Base-by-base conservation (phyloP, 2,888 invertebrate species). In the Watsonalla binaria region DNA sequence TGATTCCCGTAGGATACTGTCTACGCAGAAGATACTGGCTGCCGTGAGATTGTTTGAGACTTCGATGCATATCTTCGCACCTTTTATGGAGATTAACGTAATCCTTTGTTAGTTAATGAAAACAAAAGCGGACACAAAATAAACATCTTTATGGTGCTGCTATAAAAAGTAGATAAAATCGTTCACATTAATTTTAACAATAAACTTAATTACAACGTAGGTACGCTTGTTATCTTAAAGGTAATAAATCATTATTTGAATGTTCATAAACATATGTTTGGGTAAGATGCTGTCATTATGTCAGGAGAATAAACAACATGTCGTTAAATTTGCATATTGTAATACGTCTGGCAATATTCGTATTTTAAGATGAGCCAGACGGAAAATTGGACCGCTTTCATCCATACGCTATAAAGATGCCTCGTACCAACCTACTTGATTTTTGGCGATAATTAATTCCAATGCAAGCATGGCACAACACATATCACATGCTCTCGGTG, bases 241-340 rank as follows among this genome's bases (percentile, higher is more conserved):
- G 49, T 37, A 5, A 49, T 60, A 59, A 62, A 63, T 64, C 58
- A 58, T 54, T 51, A 46, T 52, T 57, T 54, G 61, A 58, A 64
- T 60, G 63, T 65, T 64, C 56, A 50, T 61, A 65, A 70, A 64
- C 63, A 72, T 72, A 70, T 58, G 61, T 63, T 67, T 65, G 64
- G 62, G 69, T 66, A 65, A 63, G 62, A 63, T 59, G 66, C 66
- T 65, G 70, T 76, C 70, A 69, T 76, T 74, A 72, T 64, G 66
- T 57, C 64, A 64, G 75, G 24, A 77, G 72, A 80, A 80, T 82
- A 82, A 81, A 81, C 77, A 78, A 69, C 67, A 69, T 73, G 76
- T 77, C 79, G 74, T 80, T 73, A 79, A 79, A 85, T 86, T 84
- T 80, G 74, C 83, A 84, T 85, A 78, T 61, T 58, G 78, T 76